Evolutionary conservation across 2,888 invertebrate species (phyloP).

Genomic region (Drosophila lacicola): DNA sequence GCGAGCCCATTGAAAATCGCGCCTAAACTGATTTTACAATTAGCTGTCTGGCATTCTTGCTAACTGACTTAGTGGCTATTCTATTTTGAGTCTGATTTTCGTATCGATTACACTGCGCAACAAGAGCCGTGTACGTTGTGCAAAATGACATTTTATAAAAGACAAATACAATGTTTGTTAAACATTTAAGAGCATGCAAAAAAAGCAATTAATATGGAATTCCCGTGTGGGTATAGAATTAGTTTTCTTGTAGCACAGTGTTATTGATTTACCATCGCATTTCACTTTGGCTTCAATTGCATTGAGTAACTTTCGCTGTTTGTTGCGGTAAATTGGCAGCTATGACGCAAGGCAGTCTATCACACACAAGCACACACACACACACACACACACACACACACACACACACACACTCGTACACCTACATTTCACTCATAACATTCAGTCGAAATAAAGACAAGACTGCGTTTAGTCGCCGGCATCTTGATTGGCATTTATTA

Average conservation of each 20-base stretch:
- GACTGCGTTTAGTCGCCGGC: conserved; percentile 19
- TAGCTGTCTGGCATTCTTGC: conserved; percentile 75
- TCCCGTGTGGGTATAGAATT: not conserved
- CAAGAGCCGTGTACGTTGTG: not conserved
- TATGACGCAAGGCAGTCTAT: conserved; percentile 33
- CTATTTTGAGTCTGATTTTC: conserved; percentile 79
- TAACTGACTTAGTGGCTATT: conserved; percentile 82
- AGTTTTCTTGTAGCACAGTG: conserved; percentile 41
- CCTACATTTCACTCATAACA: conserved; percentile 44
- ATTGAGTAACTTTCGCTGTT: conserved; percentile 72
- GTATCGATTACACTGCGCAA: conserved; percentile 75
- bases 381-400: conserved; percentile 17
- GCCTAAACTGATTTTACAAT: conserved; percentile 82
- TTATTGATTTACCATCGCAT: conserved; percentile 57
- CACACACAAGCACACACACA: conserved; percentile 23
- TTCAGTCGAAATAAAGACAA: conserved; percentile 31
- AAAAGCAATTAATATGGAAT: not conserved
- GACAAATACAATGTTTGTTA: too few species aligned
- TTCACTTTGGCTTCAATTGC: conserved; percentile 68
- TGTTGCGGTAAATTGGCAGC: conserved; percentile 30
- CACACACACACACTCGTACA: conserved; percentile 19
- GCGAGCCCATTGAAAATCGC: conserved; percentile 77
- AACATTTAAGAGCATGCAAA: not conserved
- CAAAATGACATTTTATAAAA: too few species aligned
- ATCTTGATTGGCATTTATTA: conserved; percentile 58